Evolutionary conservation across 2,113 vertebrate species (phyloP), one percentile per base, ranked within the genome.

Genomic region (Psammodynastes pulverulentus): DNA sequence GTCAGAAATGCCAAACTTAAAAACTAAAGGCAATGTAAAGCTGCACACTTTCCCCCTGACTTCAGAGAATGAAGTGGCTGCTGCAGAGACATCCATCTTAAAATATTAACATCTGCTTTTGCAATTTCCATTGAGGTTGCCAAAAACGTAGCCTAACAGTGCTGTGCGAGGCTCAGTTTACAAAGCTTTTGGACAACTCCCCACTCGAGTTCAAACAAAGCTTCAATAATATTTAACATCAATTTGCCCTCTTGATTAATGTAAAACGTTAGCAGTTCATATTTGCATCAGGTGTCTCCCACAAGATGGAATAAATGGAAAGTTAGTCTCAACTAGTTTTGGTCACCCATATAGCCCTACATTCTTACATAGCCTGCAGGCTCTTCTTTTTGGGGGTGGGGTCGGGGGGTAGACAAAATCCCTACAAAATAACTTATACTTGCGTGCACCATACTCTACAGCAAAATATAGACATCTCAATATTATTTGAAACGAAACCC

Each of bases 71-170:
- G 97, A 96, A 97, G 96, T 96, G 95, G 96, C 95, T 94, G 94
- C 97, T 95, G 94, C 96, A 95, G 95, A 95, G 95, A 95, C 96
- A 94, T 96, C 95, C 87, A 91, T 97, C 97, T 97, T 95, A 95
- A 97, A 97, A 97, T 97, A 97, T 97, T 98, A 97, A 97, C 97
- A 97, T 97, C 96, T 97, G 97, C 97, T 97, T 94, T 97, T 93
- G 92, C 97, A 97, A 94, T 97, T 98, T 97, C 98, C 97, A 97
- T 95, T 92, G 87, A 92, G 95, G 93, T 95, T 96, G 96, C 97
- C 97, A 97, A 95, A 95, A 97, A 95, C 95, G 26, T 89, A 85
- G 53, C 93, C 96, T 97, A 96, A 95, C 95, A 96, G 97, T 97
- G 95, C 96, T 97, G 97, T 97, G 96, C 84, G 91, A 96, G 93